Evolutionary conservation across 2,888 invertebrate species (phyloP), one percentile per base, ranked within the genome.

Genomic region (Xanthia icteritia): DNA sequence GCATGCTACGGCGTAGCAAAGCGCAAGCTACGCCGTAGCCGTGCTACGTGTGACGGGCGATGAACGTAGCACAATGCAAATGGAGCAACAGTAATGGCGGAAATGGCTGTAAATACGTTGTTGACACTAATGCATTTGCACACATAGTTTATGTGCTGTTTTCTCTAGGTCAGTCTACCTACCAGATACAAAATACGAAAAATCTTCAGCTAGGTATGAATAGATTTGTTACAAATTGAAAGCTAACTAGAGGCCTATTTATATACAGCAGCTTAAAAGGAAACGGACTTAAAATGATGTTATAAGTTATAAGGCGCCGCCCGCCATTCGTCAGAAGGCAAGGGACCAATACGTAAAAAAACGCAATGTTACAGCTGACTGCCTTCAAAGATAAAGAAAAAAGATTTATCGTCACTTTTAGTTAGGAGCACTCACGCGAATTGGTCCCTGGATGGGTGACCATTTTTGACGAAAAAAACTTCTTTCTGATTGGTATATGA

Each of bases 341-440:
- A 60, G 75, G 74, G 75, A 69, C 81, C 74, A 67, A 77, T 70
- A 84, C 74, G 45, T 48, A 76, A 60, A 48, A 54, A 77, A 74
- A 70, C 48, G 23, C 54, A 71, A 81, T 74, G 60, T 77, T 73
- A 64, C 77, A 64, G 58, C 60, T 56, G 74, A 70, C 39, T 70
- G 74, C 65, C 42, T 73, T 4, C 17, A 23, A 36, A 72, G 64
- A 79, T 65, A 56, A 60, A 73, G n/a, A 27, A 58, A 69, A 31
- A 48, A 42, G 70, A 77, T 75, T 76, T 75, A 81, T 81, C 45
- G 36, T 42, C 31, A 56, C 5, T 63, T 15, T 60, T 48, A 4
- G 51, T 60, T 48, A 8, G 36, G 17, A 61, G 3, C 20, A 31
- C 6, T 56, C 39, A 9, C 13, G 27, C 9, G 17, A 3, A 48